Base-by-base conservation (phyloP, 2,797 vertebrate genomes). In the Chaunax sp. region DNA sequence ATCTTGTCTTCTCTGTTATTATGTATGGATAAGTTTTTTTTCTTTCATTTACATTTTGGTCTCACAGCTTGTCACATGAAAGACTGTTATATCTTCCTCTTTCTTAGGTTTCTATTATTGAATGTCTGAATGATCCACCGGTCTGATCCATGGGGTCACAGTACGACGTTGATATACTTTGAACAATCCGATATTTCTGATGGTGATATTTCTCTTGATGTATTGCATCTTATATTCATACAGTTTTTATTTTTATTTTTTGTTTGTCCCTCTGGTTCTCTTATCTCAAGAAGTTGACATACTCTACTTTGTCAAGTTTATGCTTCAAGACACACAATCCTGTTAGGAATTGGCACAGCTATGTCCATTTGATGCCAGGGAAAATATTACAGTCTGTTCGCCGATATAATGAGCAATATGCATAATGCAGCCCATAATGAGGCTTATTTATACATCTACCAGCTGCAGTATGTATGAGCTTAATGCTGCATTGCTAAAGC, bases 311-410 rank as follows among this genome's bases (percentile, higher is more conserved):
- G 72, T 86, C 82, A 70, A 72, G 78, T 64, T 88, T 90, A 76
- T 77, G 89, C 91, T 89, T 91, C 89, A 92, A 87, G 72, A 84
- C 83, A 89, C 92, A 89, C 84, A 91, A 92, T 93, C 90, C 90
- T 89, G 82, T 90, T 93, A 91, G 79, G 57, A 81, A 56, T 76
- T 92, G 91, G 91, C 91, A 90, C 77, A 60, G 69, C 52, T 44
- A 49, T n/a, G 26, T 61, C 65, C 68, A 77, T 84, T 81, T 77
- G 80, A 72, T 87, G 88, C 85, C 88, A 90, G 78, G 90, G 76
- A 86, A 86, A 89, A 89, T 81, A 87, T 76, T 64, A 77, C 83
- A 87, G 83, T 78, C 89, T 90, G 86, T 86, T 89, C 82, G 38
- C 46, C 4, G 35, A 77, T 75, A 83, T 78, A 88, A 86, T 73